Base-by-base conservation (phyloP, 2,113 vertebrate species). In the Solea solea region DNA sequence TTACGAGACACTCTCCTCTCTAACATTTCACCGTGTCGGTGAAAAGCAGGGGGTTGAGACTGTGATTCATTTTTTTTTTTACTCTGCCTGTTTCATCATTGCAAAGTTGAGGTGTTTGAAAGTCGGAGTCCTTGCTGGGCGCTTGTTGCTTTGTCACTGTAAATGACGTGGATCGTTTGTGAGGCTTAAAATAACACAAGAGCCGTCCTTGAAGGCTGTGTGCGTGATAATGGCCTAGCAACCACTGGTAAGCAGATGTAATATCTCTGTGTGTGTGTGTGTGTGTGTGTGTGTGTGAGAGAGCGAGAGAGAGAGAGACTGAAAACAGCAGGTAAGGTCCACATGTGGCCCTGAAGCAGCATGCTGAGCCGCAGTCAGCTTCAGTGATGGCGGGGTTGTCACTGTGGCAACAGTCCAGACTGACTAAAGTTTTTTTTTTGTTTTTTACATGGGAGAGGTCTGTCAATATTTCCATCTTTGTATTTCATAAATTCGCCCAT, bases 121-220 rank as follows among this genome's bases (percentile, higher is more conserved):
- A 41, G 64, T 74, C 28, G n/a, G 16, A 74, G 58, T 51, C 70
- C 65, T 81, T 55, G 64, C 21, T 21, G 61, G n/a, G 55, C 42
- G 66, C 68, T 61, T 74, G 61, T 71, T 27, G 52, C 67, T 83
- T 82, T 83, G 73, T 89, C 76, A 70, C 54, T 7, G 7, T 34
- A 66, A 71, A 41, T 84, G 74, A 70, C 50, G 64, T 44, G 40
- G 48, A 64, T 80, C 60, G 81, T 83, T 81, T 74, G 52, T 63
- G 51, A 42, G 39, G 64, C 81, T 82, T 4, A 55, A 80, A 90
- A 90, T 83, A 85, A 73, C 75, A 79, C 40, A 42, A 81, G 82
- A 76, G 50, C 13, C 39, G 27, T 78, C 81, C 77, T 83, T 73
- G 68, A 76, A 82, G 59, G 72, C 65, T 40, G 61, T 66, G 66